Percentiles rank a stretch among this genome's conserved stretches.
Conservation (phyloP, 2,113 vertebrate species). For the Panthera leo region DNA sequence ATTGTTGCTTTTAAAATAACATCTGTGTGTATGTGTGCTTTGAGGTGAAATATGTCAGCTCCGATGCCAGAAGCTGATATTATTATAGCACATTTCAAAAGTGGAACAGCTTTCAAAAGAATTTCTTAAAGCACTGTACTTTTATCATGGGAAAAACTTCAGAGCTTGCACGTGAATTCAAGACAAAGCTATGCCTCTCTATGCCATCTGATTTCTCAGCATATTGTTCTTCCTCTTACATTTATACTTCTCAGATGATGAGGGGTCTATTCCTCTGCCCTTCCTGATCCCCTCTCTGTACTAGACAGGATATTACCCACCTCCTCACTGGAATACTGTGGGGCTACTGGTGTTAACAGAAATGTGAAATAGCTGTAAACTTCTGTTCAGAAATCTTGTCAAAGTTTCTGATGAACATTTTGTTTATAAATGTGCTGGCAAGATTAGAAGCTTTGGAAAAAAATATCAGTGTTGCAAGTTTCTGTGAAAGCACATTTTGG, state of each 20-base stretch:
- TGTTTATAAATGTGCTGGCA: neutral
- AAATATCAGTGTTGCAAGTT: neutral
- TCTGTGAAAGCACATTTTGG: slow-evolving; percentile 26
- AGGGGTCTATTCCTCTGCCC: neutral
- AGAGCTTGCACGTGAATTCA: neutral
- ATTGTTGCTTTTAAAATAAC: slow-evolving; percentile 65
- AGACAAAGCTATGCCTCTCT: neutral
- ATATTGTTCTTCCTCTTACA: neutral
- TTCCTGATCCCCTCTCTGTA: neutral
- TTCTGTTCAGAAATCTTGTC: slow-evolving; percentile 12
- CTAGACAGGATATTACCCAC: neutral
- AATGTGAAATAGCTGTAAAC: neutral
- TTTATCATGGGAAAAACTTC: slow-evolving; percentile 55
- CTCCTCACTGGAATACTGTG: neutral
- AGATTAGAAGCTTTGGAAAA: neutral
- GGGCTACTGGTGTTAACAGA: neutral
- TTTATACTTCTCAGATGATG: neutral
- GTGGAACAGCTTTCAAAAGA: slow-evolving; percentile 55
- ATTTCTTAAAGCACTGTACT: slow-evolving; percentile 50
- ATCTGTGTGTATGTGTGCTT: slow-evolving; percentile 29
- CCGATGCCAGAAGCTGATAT: slow-evolving; percentile 43
- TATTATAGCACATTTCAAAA: slow-evolving; percentile 58
- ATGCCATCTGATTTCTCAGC: neutral
- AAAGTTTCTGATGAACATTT: slow-evolving; percentile 20
- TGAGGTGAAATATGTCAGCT: slow-evolving; percentile 44